Base-by-base conservation (phyloP, 2,113 vertebrate genomes). In the Meleagris gallopavo region DNA sequence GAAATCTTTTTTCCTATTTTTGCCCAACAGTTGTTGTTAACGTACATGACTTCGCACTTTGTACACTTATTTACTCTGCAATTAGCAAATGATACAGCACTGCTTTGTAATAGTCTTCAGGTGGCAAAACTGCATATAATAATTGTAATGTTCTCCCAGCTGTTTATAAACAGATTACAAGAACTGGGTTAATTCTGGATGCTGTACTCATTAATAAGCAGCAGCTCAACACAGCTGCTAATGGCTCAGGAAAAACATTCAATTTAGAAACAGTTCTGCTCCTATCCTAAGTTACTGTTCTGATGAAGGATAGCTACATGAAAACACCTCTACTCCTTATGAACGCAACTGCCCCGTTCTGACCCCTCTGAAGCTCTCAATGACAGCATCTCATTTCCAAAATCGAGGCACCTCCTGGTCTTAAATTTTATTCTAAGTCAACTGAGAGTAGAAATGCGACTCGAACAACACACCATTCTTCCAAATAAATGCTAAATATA, bases 191-290 rank as follows among this genome's bases (percentile, higher is more conserved):
- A 93, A 89, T 64, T 93, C 90, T 96, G 92, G 89, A 97, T 96
- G 91, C 62, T 93, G 95, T 29, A 95, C 82, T 96, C 95, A 90
- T 96, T 97, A 97, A 97, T 95, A 95, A 96, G 95, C 64, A 94
- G 86, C 66, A 75, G 87, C 69, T 90, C 69, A 88, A 82, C 72
- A 67, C 34, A 71, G 83, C 89, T 96, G 92, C 93, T 88, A 86
- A 97, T 93, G 94, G 76, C 86, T 95, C 94, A 96, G 88, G 96
- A 94, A 96, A 91, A 97, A 95, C 89, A 94, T 75, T 95, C 66
- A 50, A 79, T 93, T 95, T 93, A 95, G 82, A 93, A 97, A 95
- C 85, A 74, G 83, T 48, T 90, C 66, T 77, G 79, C 18, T 41
- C 50, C 85, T 66, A 86, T 54, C 27, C 0, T 55, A 93, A 86